phyloP scores from a whole-genome alignment of 2,888 invertebrate species.

The Glyphotaelius pellucidus region DNA sequence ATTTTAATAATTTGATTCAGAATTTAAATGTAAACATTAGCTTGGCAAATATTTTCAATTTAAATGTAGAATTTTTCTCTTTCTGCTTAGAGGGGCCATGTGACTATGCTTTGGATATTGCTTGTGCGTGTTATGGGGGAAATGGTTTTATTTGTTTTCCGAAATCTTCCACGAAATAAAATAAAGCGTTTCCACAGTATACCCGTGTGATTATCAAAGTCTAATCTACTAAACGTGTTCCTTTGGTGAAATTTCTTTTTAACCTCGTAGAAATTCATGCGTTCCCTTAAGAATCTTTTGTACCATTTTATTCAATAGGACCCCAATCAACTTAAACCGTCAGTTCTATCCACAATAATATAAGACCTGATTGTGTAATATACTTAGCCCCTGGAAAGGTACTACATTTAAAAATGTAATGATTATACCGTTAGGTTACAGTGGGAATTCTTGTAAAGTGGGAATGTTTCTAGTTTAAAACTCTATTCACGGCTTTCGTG shows the following conservation, averaged over 20 bases:
- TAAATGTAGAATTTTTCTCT: not conserved
- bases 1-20: not conserved
- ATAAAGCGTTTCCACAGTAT: constrained; percentile 2
- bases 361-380: not conserved
- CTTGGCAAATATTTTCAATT: not conserved
- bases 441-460: not conserved
- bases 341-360: not conserved
- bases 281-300: not conserved
- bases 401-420: not conserved
- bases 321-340: not conserved
- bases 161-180: constrained; percentile 15
- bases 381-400: not conserved
- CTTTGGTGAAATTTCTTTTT: not conserved
- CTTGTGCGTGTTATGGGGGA: not conserved
- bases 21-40: not conserved
- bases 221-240: not conserved
- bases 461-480: not conserved
- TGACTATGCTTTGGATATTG: not conserved
- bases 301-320: constrained; percentile 2
- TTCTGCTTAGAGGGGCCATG: not conserved
- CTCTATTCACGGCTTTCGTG: not conserved
- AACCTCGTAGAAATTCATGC: not conserved
- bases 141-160: not conserved
- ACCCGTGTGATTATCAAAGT: constrained; percentile 15
- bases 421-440: not conserved